phyloP scores from a whole-genome alignment of 2,888 invertebrate species.

The Calameuta filiformis region DNA sequence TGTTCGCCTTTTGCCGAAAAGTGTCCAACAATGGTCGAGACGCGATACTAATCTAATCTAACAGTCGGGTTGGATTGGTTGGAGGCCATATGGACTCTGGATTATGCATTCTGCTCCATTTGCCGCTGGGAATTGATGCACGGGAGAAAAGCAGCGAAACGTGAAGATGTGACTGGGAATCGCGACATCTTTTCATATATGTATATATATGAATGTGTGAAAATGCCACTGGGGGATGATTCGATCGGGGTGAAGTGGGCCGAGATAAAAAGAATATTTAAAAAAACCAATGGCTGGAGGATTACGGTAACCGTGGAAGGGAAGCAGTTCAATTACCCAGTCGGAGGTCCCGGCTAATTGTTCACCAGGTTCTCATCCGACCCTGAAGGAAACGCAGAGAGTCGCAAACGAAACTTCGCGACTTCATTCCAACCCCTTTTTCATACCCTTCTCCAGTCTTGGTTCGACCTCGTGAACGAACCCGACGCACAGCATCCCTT shows the following conservation, averaged over 20 bases:
- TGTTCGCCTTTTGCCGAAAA: not conserved
- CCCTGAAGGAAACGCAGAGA: not conserved
- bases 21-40: slow-evolving; percentile 17
- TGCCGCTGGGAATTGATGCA: slow-evolving; percentile 10
- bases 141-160: not conserved
- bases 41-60: slow-evolving; percentile 31
- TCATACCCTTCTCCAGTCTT: not conserved
- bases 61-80: slow-evolving; percentile 8
- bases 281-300: not conserved
- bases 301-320: not conserved
- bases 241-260: not conserved
- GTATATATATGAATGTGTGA: not conserved
- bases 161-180: not conserved
- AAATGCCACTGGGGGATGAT: not conserved
- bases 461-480: not conserved
- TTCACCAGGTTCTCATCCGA: slow-evolving; percentile 33
- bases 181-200: not conserved
- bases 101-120: slow-evolving; percentile 32
- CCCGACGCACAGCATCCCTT: not conserved
- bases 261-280: not conserved
- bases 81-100: slow-evolving; percentile 27
- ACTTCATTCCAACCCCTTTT: not conserved
- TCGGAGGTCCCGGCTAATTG: slow-evolving; percentile 40
- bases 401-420: not conserved
- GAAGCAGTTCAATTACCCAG: slow-evolving; percentile 37